These are phyloP conservation scores for Lepilemur septentrionalis DNA, from an alignment of 2,797 vertebrate species.

Conservation along the genomic window DNA sequence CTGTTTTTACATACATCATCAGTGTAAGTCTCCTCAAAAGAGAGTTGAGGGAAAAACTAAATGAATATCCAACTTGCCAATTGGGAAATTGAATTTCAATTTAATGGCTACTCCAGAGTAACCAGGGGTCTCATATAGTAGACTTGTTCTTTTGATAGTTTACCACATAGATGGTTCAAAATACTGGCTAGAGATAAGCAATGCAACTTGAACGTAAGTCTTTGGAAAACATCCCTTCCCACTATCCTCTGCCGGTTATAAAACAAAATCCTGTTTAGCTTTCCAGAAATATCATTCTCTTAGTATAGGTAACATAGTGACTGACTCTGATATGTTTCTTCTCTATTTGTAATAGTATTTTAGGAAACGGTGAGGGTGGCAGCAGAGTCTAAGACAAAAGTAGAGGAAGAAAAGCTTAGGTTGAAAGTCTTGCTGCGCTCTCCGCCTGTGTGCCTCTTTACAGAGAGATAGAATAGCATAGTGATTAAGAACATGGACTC, in stretches of 20 bases:
- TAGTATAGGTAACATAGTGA: neutral
- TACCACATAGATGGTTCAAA: neutral
- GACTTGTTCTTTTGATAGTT: neutral
- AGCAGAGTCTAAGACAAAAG: neutral
- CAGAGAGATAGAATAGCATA: neutral
- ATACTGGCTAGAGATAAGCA: neutral
- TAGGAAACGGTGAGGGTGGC: neutral
- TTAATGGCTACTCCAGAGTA: neutral
- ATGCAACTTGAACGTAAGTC: neutral
- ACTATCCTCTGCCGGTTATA: neutral
- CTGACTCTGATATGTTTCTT: neutral
- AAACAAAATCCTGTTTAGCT: neutral
- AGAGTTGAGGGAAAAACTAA: neutral
- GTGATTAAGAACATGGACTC: neutral
- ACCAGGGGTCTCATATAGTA: neutral
- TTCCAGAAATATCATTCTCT: neutral
- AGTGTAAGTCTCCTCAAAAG: neutral
- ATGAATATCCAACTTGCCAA: neutral
- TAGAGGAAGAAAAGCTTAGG: neutral
- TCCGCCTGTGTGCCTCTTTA: neutral
- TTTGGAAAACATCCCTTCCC: neutral
- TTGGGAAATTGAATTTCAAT: neutral
- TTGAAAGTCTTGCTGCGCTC: neutral
- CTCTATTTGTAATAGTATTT: neutral
- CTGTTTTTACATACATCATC: neutral